Evolutionary conservation across 2,888 invertebrate species (phyloP).

Genomic region (Lasius platythorax): DNA sequence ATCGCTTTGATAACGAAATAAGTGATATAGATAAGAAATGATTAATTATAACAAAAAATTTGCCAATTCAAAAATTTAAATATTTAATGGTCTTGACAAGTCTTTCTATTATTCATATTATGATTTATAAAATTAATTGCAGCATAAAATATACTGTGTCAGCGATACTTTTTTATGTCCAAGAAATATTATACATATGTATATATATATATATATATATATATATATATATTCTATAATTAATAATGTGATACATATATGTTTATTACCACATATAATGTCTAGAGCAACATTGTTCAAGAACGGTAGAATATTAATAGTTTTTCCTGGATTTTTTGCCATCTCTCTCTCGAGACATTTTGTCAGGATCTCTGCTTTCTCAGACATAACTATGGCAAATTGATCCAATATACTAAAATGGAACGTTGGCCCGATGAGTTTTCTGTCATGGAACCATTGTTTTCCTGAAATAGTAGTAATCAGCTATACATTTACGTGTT

Average conservation of each 20-base stretch:
- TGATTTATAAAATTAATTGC: not conserved
- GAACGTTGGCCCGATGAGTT: constrained; percentile 87
- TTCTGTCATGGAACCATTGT: constrained; percentile 87
- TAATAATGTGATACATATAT: not conserved
- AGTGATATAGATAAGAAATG: not conserved
- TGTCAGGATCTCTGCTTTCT: constrained; percentile 86
- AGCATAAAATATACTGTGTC: not conserved
- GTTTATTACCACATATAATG: constrained; percentile 85
- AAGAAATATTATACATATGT: not conserved
- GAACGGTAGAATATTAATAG: constrained; percentile 87
- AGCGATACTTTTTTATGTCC: not conserved
- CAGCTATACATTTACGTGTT: not conserved
- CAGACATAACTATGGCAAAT: constrained; percentile 86
- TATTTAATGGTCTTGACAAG: not conserved
- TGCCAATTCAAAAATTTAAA: not conserved
- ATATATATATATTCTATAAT: no score
- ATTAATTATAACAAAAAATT: not conserved
- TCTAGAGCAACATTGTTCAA: constrained; percentile 86
- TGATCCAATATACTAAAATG: constrained; percentile 87
- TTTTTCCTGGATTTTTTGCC: constrained; percentile 63
- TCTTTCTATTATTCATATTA: not conserved
- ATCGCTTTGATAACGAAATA: not conserved
- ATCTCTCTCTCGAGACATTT: constrained; percentile 75
- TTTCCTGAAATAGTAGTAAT: constrained; percentile 77
- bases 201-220: not conserved